Evolutionary conservation across 2,113 vertebrate species (phyloP).

Genomic region (Trogon surrucura): DNA sequence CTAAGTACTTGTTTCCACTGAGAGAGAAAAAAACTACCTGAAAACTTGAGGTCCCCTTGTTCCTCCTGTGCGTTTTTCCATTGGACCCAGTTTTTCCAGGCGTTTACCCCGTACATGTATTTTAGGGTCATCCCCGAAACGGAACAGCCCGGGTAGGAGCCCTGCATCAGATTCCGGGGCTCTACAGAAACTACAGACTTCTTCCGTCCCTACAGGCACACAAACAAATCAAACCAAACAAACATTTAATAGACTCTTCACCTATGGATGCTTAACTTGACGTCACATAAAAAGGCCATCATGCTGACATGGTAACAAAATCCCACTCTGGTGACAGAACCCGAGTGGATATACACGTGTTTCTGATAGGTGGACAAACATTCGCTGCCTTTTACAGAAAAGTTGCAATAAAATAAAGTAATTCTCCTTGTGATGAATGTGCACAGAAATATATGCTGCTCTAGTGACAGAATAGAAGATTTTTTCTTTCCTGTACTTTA

Average conservation of each 20-base stretch:
- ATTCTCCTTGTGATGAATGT: neutral
- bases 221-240: neutral
- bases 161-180: constrained; percentile 70
- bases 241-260: neutral
- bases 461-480: neutral
- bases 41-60: constrained; percentile 84
- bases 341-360: neutral
- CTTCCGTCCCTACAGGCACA: constrained; percentile 79
- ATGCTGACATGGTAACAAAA: neutral
- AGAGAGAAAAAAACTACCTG: constrained; percentile 66
- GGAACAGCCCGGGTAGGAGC: constrained; percentile 78
- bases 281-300: neutral
- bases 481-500: neutral
- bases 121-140: constrained; percentile 85
- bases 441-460: neutral
- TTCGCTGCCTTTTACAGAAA: neutral
- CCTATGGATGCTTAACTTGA: neutral
- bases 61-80: constrained; percentile 90
- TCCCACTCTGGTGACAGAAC: neutral
- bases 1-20: neutral
- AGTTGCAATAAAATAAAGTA: neutral
- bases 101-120: constrained; percentile 91
- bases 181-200: constrained; percentile 77
- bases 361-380: neutral
- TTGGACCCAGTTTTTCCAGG: constrained; percentile 95